Evolutionary conservation across 37 sponge, comb jelly and placozoan genomes (phyloP).

Genomic region (Beroe ovata): DNA sequence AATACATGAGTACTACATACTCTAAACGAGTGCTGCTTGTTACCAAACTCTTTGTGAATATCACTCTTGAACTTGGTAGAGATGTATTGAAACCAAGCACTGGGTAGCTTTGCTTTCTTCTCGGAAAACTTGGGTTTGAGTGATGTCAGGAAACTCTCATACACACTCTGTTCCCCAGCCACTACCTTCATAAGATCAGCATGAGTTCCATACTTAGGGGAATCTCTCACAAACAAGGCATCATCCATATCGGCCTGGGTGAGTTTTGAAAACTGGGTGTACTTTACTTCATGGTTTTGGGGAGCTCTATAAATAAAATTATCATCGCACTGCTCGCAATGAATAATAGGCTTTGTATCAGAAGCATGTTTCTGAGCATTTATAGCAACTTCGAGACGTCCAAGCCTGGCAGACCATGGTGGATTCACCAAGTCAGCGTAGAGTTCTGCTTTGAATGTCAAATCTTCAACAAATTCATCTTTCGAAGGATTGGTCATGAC

Average conservation of each 20-base stretch:
- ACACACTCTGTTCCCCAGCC: not conserved
- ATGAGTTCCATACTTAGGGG: not conserved
- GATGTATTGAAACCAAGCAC: conserved; percentile 1
- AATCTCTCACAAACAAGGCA: conserved; percentile 18
- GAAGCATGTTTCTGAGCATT: not conserved
- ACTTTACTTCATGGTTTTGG: not conserved
- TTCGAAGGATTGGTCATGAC: too few relatives aligned
- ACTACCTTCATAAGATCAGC: not conserved
- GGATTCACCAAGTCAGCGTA: conserved; percentile 6
- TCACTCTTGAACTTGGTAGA: not conserved
- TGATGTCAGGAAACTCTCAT: not conserved
- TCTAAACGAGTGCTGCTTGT: not conserved
- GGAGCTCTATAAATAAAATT: not conserved
- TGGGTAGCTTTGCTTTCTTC: not conserved
- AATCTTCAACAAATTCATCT: too few relatives aligned
- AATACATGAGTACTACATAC: not conserved
- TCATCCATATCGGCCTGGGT: conserved; percentile 3
- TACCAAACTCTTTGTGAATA: not conserved
- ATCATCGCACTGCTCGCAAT: not conserved
- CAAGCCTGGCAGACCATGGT: not conserved
- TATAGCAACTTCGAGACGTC: conserved; percentile 3
- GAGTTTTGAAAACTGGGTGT: conserved; percentile 35
- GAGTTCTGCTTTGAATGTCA: not conserved
- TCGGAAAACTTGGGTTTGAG: not conserved
- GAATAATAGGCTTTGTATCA: not conserved